phyloP scores from a whole-genome alignment of 2,888 invertebrate genomes.

The Cremastobaeus sp. region DNA sequence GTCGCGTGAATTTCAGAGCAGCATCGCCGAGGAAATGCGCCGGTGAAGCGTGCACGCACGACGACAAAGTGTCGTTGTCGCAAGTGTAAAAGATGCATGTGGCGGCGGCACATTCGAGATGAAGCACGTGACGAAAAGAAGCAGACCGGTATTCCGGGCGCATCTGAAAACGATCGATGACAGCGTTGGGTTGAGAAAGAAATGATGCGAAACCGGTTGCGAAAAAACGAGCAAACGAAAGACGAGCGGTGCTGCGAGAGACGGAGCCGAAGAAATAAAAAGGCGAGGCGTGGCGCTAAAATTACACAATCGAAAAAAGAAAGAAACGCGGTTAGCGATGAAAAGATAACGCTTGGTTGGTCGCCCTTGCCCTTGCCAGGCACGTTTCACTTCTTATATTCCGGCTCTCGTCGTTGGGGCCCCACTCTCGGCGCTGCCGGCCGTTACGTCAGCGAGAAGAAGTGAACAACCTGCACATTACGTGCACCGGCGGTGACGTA shows the following conservation, averaged over 20 bases:
- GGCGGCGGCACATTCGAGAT: conserved; percentile 26
- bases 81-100: conserved; percentile 39
- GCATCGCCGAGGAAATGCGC: conserved; percentile 26
- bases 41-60: conserved; percentile 5
- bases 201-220: conserved; percentile 27
- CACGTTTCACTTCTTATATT: conserved; percentile 23
- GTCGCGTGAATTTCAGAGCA: conserved; percentile 35
- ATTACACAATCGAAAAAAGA: conserved; percentile 41
- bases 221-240: conserved; percentile 5
- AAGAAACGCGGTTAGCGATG: conserved; percentile 23
- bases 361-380: conserved; percentile 44
- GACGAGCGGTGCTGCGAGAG: neutral
- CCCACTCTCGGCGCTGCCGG: conserved; percentile 18
- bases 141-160: conserved; percentile 33
- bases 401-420: conserved; percentile 22
- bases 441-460: conserved; percentile 59
- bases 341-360: conserved; percentile 30
- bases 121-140: conserved; percentile 38
- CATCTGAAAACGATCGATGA: conserved; percentile 53
- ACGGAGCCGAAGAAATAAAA: no score
- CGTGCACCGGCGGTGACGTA: conserved; percentile 70
- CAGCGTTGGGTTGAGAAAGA: conserved; percentile 31
- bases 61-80: conserved; percentile 51
- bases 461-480: conserved; percentile 74
- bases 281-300: conserved; percentile 26